Evolutionary conservation across 2,888 invertebrate species (phyloP), one percentile per base, ranked within the genome.

Genomic region (Theristus sp.): DNA sequence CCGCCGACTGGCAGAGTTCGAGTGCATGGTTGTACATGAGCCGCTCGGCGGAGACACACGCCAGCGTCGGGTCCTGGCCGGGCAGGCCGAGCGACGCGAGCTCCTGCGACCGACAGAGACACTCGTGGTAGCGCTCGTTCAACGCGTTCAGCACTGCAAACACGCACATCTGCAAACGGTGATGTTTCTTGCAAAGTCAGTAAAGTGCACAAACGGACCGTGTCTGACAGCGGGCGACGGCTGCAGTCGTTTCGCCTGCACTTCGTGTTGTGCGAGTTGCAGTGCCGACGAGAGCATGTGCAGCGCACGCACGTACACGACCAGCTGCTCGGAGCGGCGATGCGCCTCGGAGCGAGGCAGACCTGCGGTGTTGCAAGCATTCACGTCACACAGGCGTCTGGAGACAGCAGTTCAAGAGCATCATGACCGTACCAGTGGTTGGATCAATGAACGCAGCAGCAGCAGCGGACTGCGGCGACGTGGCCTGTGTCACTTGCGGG

Each of bases 1-100:
- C 96, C 64, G 96, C 98, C 69, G 89, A 84, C 79, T 96, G 94
- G 78, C 96, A 98, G 85, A 96, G 85, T 78, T 94, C 88, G 70
- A 98, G 87, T 66, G 98, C 96, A 77, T 98, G 89, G 74, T 90
- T 87, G 78, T 96, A 98, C 64, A 98, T 83, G 66, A 98, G 86
- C 75, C 89, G 87, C 75, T 98, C 96, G 64, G 94, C 94, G 62
- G 89, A 88, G 62, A 80, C 68, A 3, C 82, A 80, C 66, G 83
- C 82, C 62, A 73, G 69, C 13, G 70, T 68, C 13, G 76, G 75
- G 62, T 77, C 75, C 63, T 86, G 84, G 62, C 84, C 87, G 27
- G 76, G 74, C n/a, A 75, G 69, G 1, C 75, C 73, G 10, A 77
- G 74, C 24, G 77, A 75, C 54, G 83, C 83, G 63, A 73, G 64